Percentiles rank a stretch among this genome's conserved stretches.
Conservation (phyloP, 1,140 invertebrate species). For the Trichomalopsis sarcophagae region DNA sequence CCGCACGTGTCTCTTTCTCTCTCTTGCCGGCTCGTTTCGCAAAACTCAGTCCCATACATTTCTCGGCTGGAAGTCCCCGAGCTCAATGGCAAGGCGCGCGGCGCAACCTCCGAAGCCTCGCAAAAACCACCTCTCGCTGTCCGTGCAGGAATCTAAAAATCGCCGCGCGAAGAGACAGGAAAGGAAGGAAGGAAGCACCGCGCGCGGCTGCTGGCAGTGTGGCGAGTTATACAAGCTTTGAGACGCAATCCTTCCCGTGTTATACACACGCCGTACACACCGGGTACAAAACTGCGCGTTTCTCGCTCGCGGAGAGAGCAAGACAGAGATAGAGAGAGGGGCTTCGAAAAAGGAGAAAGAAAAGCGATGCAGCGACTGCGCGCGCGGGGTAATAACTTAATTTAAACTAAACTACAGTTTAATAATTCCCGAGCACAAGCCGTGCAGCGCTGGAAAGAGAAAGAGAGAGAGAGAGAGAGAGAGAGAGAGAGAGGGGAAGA, state of each 20-base stretch:
- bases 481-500: slow-evolving; percentile 68
- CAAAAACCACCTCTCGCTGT: not conserved
- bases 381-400: slow-evolving; percentile 74
- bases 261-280: slow-evolving; percentile 54
- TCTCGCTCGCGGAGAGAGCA: not conserved
- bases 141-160: not conserved
- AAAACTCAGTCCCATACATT: not conserved
- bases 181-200: slow-evolving; percentile 13
- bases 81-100: not conserved
- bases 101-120: not conserved
- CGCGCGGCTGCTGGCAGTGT: not conserved
- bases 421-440: slow-evolving; percentile 72
- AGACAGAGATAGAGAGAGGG: slow-evolving; percentile 21
- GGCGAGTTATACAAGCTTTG: not conserved
- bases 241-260: not conserved
- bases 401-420: slow-evolving; percentile 77
- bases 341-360: slow-evolving; percentile 47
- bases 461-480: slow-evolving; percentile 52
- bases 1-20: no score
- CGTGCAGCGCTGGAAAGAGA: slow-evolving; percentile 67
- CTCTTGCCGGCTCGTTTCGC: no score
- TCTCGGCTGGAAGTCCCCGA: no score
- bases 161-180: not conserved
- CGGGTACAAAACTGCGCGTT: slow-evolving; percentile 5
- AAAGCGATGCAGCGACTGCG: slow-evolving; percentile 60